Evolutionary conservation across 2,113 vertebrate species (phyloP).

Genomic region (Panthera leo): DNA sequence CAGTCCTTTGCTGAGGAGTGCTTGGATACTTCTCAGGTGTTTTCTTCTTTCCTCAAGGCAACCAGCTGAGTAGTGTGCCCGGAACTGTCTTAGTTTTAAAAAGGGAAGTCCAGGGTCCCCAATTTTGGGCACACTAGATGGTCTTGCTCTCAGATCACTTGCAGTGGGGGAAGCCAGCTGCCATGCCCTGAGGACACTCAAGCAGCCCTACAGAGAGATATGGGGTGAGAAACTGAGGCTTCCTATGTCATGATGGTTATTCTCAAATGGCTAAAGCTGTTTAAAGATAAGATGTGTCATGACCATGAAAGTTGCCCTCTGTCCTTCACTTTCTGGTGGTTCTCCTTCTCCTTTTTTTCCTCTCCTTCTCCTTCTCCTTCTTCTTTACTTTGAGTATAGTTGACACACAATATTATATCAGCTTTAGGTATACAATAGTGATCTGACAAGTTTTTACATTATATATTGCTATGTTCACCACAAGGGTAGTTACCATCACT

Average conservation of each 20-base stretch:
- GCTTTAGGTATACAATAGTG: background rate
- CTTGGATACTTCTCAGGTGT: background rate
- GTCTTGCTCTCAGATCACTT: background rate
- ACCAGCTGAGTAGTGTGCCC: background rate
- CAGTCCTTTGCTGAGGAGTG: background rate
- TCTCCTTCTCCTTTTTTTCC: background rate
- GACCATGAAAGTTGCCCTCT: background rate
- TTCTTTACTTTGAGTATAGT: background rate
- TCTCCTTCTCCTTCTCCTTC: too few species aligned
- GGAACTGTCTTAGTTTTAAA: background rate
- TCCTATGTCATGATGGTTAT: background rate
- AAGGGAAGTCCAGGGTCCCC: background rate
- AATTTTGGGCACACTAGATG: background rate
- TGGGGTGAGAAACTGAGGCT: background rate
- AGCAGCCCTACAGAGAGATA: background rate
- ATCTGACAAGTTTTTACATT: background rate
- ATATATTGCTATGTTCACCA: background rate
- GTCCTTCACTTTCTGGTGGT: background rate
- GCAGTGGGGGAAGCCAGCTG: background rate
- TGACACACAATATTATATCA: background rate
- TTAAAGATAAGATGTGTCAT: background rate
- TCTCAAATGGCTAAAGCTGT: background rate
- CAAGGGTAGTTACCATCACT: background rate
- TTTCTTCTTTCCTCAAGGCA: slow-evolving; percentile 34
- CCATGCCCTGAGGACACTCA: background rate